phyloP scores from a whole-genome alignment of 2,888 invertebrate genomes.

The Pyrgus malvae region DNA sequence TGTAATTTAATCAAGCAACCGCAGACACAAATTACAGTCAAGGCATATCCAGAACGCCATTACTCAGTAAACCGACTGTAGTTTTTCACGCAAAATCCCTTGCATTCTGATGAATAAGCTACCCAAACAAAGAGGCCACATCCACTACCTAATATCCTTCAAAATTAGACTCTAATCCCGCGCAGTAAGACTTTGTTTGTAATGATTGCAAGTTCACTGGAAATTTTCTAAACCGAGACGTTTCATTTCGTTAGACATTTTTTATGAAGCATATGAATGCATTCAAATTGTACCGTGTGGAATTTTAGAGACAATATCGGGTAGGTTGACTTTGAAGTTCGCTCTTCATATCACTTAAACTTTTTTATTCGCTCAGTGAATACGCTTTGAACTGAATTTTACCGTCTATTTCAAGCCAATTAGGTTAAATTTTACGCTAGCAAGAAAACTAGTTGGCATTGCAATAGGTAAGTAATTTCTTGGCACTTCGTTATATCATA shows the following conservation, averaged over 20 bases:
- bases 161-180: constrained; percentile 4
- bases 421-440: no score
- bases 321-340: no score
- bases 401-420: no score
- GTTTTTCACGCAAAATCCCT: constrained; percentile 24
- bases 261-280: no score
- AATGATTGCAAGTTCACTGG: neutral
- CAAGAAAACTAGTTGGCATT: no score
- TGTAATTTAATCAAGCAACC: constrained; percentile 18
- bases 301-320: no score
- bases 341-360: no score
- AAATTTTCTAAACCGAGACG: neutral
- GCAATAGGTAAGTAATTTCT: no score
- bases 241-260: constrained; percentile 5
- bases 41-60: constrained; percentile 11
- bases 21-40: constrained; percentile 21
- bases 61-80: constrained; percentile 23
- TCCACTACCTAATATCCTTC: neutral
- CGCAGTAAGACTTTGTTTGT: neutral
- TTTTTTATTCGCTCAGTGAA: no score
- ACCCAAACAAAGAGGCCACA: neutral
- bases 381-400: no score
- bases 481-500: no score
- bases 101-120: constrained; percentile 14
- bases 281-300: no score